phyloP scores from a whole-genome alignment of 2,888 invertebrate species.

The Ctena decussata region DNA sequence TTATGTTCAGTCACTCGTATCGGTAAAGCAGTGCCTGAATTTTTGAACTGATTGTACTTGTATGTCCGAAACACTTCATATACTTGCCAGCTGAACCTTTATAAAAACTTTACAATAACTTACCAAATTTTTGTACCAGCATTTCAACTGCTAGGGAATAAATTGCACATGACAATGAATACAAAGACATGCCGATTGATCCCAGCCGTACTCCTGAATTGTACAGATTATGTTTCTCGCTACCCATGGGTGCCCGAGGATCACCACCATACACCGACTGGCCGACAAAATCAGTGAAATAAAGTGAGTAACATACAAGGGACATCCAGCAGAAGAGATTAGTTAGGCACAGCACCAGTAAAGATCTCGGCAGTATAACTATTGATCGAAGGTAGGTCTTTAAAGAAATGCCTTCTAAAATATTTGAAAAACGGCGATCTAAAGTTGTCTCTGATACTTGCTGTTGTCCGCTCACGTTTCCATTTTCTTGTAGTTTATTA shows the following conservation, averaged over 20 bases:
- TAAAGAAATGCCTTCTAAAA: conserved; percentile 86
- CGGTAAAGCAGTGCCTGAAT: too few relatives aligned
- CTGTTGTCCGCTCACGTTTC: neutral
- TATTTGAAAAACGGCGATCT: neutral
- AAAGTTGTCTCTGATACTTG: neutral
- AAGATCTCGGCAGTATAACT: conserved; percentile 95
- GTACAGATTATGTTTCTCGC: conserved; percentile 88
- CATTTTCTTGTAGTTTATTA: neutral
- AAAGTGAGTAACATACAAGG: conserved; percentile 97
- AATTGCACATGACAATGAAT: conserved; percentile 96
- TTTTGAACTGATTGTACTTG: too few relatives aligned
- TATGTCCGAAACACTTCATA: too few relatives aligned
- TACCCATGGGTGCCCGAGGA: conserved; percentile 89
- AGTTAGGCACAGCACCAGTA: conserved; percentile 95
- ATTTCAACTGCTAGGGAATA: conserved; percentile 96
- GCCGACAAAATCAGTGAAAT: conserved; percentile 98
- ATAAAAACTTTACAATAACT: too few relatives aligned
- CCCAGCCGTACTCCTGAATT: conserved; percentile 98
- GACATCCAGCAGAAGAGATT: conserved; percentile 99
- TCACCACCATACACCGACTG: conserved; percentile 93
- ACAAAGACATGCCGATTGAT: conserved; percentile 97
- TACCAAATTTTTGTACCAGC: conserved; percentile 91
- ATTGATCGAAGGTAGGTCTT: conserved; percentile 95
- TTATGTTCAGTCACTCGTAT: too few relatives aligned
- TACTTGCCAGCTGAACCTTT: too few relatives aligned